Evolutionary conservation across 2,797 vertebrate genomes (phyloP), one percentile per base, ranked within the genome.

Genomic region (Dicrostonyx torquatus): DNA sequence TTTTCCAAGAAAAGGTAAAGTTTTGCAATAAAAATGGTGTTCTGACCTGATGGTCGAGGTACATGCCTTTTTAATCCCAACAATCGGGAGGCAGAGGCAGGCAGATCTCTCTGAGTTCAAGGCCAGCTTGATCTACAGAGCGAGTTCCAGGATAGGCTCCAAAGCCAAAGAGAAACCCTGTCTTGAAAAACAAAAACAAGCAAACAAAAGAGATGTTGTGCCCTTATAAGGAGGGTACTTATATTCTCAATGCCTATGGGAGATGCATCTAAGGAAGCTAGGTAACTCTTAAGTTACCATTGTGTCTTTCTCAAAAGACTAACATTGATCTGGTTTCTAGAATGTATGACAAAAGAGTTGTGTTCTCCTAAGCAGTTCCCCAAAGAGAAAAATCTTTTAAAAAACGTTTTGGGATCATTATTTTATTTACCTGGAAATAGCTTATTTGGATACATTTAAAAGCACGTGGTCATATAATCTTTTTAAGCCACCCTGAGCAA

Each of bases 11-110:
- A 76, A 84, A 20, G 31, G 58, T 15, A 53, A 78, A 10, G 24
- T 79, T 93, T 93, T 64, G 20, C 53, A 94, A 87, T 73, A 82
- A 95, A 92, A 88, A 70, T 48, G 18, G 75, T 68, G 12, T 43
- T 34, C 12, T 34, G 20, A 58, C 20, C 55, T 58, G 2, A 58
- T 2, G 7, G 20, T 58, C 6, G 20, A 58, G 20, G 55, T 58
- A 8, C 55, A 58, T 2, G 20, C 55, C 55, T 58, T 22, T 58
- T 22, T 58, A 22, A 58, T 58, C 20, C 55, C 55, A 58, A 20
- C 2, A 2, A 18, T 22, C 55, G 2, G 55, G 55, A 58, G 55
- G 55, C 7, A 58, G 55, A 58, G 55, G 20, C 55, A 58, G 55
- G 55, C 55, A 1, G 55, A 58, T 22, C 55, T 58, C 55, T 58